Evolutionary conservation across 1,140 invertebrate genomes (phyloP).

Genomic region (Caenorhabditis elegans): DNA sequence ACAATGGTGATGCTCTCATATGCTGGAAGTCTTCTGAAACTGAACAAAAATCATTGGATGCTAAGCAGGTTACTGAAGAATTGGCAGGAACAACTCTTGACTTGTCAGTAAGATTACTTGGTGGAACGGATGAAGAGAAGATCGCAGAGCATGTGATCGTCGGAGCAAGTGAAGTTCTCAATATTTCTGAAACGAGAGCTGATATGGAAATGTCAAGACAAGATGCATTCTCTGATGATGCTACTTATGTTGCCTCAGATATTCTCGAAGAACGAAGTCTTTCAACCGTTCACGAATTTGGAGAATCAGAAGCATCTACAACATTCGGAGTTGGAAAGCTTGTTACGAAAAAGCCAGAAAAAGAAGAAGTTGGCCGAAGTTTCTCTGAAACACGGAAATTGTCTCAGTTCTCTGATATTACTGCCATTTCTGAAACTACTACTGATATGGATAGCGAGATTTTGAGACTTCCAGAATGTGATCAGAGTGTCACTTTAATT

Average conservation of each 20-base stretch:
- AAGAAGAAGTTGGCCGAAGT: neutral
- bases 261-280: constrained; percentile 24
- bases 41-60: constrained; percentile 4
- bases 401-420: neutral
- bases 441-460: constrained; percentile 34
- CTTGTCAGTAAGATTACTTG: neutral
- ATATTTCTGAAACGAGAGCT: constrained; percentile 8
- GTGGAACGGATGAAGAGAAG: neutral
- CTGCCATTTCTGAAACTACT: neutral
- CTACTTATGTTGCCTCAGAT: constrained; percentile 6
- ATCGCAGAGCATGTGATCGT: neutral
- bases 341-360: constrained; percentile 1
- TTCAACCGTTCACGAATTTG: constrained; percentile 22
- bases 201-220: constrained; percentile 16
- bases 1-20: neutral
- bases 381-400: neutral
- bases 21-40: constrained; percentile 19
- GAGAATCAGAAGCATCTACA: neutral
- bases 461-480: neutral
- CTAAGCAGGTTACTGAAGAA: neutral
- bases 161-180: neutral
- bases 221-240: neutral
- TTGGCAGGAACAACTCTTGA: neutral
- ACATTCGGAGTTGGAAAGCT: constrained; percentile 15
- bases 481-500: constrained; percentile 13